phyloP scores from a whole-genome alignment of 2,797 vertebrate species.

The Echiichthys vipera region DNA sequence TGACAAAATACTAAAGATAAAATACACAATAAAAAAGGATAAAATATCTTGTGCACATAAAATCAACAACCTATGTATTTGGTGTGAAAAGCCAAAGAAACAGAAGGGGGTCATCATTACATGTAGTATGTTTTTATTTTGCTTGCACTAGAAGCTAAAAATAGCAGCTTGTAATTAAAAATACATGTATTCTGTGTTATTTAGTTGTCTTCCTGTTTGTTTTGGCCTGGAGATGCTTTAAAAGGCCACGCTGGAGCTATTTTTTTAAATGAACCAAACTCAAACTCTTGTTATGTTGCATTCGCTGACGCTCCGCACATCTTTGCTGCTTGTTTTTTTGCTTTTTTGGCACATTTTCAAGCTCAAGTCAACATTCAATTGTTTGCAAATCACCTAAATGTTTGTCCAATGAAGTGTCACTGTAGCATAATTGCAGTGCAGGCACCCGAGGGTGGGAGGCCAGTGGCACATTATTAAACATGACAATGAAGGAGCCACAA shows the following conservation, averaged over 20 bases:
- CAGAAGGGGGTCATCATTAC: no score
- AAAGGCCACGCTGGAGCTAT: no score
- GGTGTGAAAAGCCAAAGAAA: no score
- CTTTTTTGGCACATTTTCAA: slow-evolving; percentile 34
- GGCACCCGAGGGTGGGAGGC: background rate
- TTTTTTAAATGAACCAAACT: background rate
- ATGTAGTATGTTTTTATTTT: background rate
- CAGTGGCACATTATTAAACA: background rate
- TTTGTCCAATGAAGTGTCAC: slow-evolving; percentile 27
- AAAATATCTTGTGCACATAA: no score
- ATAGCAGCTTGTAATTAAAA: no score
- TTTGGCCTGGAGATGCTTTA: background rate
- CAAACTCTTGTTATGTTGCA: background rate
- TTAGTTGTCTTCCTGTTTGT: background rate
- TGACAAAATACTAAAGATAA: no score
- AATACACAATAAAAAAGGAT: no score
- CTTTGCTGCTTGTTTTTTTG: background rate
- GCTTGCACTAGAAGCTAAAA: background rate
- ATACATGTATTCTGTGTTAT: no score
- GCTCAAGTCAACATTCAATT: slow-evolving; percentile 15
- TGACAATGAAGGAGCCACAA: slow-evolving; percentile 37
- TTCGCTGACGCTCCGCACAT: background rate
- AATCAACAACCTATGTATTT: no score
- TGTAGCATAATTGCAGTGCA: background rate
- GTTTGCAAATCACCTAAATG: slow-evolving; percentile 9